Percentiles rank a stretch among this genome's conserved stretches.
These are phyloP conservation scores for Apocheima hispidaria DNA, from an alignment of 2,888 invertebrate genomes.

Conservation along the genomic window DNA sequence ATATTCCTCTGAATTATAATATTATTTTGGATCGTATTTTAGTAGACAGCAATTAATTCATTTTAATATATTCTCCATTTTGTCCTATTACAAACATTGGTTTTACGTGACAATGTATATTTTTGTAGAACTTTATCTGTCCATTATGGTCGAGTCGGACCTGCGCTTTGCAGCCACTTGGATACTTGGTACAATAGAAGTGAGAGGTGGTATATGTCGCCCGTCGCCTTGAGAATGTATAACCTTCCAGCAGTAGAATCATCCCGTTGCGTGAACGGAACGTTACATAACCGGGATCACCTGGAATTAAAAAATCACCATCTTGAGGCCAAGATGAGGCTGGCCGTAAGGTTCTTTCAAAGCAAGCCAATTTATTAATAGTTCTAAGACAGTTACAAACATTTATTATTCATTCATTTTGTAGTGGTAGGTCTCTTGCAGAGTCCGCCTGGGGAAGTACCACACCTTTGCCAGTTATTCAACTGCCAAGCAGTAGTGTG, in stretches of 20 bases:
- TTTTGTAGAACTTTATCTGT: neutral
- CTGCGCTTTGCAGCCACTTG: constrained; percentile 12
- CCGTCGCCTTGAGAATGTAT: constrained; percentile 9
- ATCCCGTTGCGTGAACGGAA: neutral
- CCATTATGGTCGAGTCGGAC: constrained; percentile 10
- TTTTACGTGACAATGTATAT: constrained; percentile 7
- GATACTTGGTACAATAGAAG: constrained; percentile 20
- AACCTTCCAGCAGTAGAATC: constrained; percentile 16
- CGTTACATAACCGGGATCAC: neutral
- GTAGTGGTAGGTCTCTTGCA: too few species aligned
- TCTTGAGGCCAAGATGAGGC: too few species aligned
- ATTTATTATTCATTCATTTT: too few species aligned
- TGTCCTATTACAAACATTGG: neutral
- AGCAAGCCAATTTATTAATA: too few species aligned
- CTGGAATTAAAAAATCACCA: neutral
- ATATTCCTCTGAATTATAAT: too few species aligned
- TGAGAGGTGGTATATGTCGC: too few species aligned
- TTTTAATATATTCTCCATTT: constrained; percentile 7
- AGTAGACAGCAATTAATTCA: neutral
- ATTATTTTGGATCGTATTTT: too few species aligned
- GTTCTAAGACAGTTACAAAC: too few species aligned
- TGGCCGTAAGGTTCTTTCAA: too few species aligned
- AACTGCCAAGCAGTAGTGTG: too few species aligned
- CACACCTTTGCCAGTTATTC: too few species aligned
- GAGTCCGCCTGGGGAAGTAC: too few species aligned